These are phyloP conservation scores for Lucilia cuprina DNA, from an alignment of 1,140 invertebrate species.

Conservation along the genomic window DNA sequence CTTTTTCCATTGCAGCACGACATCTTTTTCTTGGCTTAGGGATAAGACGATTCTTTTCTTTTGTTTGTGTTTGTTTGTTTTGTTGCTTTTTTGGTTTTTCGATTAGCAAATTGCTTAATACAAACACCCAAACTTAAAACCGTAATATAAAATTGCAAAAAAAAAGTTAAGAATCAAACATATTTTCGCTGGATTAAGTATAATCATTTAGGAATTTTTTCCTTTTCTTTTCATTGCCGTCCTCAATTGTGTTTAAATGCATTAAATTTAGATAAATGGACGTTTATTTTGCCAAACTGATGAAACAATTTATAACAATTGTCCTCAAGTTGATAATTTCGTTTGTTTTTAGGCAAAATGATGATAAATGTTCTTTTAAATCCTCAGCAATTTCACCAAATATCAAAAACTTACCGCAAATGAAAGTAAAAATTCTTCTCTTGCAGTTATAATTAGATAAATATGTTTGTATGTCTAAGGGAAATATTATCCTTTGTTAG, in stretches of 20 bases:
- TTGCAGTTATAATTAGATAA: too few species aligned
- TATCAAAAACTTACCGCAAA: neutral
- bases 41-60: neutral
- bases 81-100: neutral
- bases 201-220: slow-evolving; percentile 30
- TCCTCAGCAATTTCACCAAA: neutral
- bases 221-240: neutral
- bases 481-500: too few species aligned
- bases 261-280: neutral
- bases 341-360: neutral
- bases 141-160: neutral
- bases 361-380: neutral
- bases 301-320: slow-evolving; percentile 2
- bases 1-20: too few species aligned
- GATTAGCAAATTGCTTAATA: slow-evolving; percentile 34
- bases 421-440: too few species aligned
- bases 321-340: neutral
- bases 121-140: neutral
- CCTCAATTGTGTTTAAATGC: neutral
- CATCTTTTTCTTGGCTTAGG: neutral
- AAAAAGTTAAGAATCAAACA: neutral
- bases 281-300: neutral
- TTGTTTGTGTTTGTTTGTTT: neutral
- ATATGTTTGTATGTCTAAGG: too few species aligned
- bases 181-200: slow-evolving; percentile 22